Base-by-base conservation (phyloP, 53 echinoderm and acorn worm genomes). In the Stichopus horrens region DNA sequence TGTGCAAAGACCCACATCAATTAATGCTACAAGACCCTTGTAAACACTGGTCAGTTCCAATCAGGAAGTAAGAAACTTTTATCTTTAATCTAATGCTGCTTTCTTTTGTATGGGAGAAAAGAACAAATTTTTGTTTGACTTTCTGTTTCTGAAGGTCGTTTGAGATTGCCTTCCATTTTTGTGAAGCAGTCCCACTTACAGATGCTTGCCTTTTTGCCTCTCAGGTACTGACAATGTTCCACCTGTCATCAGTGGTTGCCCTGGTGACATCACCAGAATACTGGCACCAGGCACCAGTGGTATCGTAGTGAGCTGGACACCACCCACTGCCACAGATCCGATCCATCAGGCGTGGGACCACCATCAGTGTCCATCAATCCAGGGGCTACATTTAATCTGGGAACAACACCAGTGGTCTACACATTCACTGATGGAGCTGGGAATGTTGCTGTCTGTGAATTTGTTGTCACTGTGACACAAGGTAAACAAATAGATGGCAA, bases 241-340 rank as follows among this genome's bases (percentile, higher is more conserved):
- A 5, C 81, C 81, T n/a, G 20, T 6, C 9, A 81, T 81, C 14
- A 4, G 6, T 20, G 58, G 58, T 9, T 81, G 81, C 14, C 81
- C 81, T 14, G 81, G 57, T 51, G 53, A 51, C 81, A 81, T 81
- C 57, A 58, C 18, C 11, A 57, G 55, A 57, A 81, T 7, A 56
- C 56, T 9, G 5, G 7, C 59, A 18, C 7, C 57, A 0, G n/a
- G 56, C 20, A 20, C 57, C 0, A 81, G 21, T 23, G 23, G 7
- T 20, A 52, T 85, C 5, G 23, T 22, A 52, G 85, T 85, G 11
- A 11, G 18, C 37, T 85, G 85, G 85, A 68, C 14, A 9, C n/a
- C 23, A 67, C 84, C 84, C 22, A 84, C 84, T 60, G 84, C 84
- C 14, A 66, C 67, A 22, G 84, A 84, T 66, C 51, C 37, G 84